phyloP scores from a whole-genome alignment of 1,140 invertebrate genomes.

The Drosophila parvula region DNA sequence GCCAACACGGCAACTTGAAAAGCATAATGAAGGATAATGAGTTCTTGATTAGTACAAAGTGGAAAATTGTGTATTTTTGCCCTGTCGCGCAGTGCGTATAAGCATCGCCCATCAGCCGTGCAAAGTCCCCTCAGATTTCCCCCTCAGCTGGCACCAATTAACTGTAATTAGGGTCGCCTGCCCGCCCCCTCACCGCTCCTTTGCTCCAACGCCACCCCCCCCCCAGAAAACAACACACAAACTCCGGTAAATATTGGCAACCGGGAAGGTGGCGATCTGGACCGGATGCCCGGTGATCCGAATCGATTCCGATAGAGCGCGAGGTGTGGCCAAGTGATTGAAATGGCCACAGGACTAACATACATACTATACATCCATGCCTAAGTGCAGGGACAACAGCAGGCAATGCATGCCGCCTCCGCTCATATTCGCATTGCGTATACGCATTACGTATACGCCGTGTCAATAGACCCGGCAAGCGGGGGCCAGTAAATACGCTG shows the following conservation, averaged over 20 bases:
- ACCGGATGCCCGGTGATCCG: background rate
- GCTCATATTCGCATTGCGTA: conserved; percentile 22
- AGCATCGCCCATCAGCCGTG: conserved; percentile 8
- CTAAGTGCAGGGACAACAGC: conserved; percentile 32
- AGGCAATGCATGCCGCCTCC: background rate
- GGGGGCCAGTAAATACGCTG: conserved; percentile 30
- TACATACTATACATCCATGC: background rate
- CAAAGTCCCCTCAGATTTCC: conserved; percentile 6
- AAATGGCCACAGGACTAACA: background rate
- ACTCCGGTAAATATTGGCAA: background rate
- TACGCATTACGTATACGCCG: conserved; percentile 38
- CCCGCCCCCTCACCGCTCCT: background rate
- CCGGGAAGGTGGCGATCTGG: background rate
- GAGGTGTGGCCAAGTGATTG: background rate
- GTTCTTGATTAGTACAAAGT: conserved; percentile 77
- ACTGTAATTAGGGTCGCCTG: conserved; percentile 68
- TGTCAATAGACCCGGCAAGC: conserved; percentile 27
- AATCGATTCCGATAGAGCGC: conserved; percentile 1
- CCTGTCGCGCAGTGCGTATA: conserved; percentile 48
- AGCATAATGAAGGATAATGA: conserved; percentile 76
- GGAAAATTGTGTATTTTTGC: conserved; percentile 75
- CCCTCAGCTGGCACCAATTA: conserved; percentile 48
- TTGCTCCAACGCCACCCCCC: background rate
- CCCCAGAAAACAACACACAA: conserved; percentile 25
- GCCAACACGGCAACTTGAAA: conserved; percentile 65